phyloP scores from a whole-genome alignment of 2,888 invertebrate genomes.

The Steinernema hermaphroditum region DNA sequence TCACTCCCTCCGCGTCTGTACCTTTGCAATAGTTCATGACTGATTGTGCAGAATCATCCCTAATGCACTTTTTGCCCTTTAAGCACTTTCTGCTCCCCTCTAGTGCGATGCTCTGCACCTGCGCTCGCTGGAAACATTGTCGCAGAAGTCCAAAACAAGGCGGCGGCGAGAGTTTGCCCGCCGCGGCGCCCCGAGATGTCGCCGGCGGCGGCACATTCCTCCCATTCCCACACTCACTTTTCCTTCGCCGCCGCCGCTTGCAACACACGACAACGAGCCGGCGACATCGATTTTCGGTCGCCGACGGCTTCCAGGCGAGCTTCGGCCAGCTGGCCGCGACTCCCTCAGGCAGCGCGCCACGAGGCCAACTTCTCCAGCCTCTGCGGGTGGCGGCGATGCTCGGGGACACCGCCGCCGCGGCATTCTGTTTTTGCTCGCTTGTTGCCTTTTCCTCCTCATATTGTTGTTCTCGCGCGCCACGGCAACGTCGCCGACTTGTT shows the following conservation, averaged over 20 bases:
- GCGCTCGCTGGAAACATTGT: no score
- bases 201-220: neutral
- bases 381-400: neutral
- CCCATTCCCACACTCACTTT: neutral
- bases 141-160: no score
- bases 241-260: neutral
- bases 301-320: neutral
- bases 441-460: neutral
- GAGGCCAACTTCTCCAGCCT: neutral
- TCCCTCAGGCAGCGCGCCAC: neutral
- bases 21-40: no score
- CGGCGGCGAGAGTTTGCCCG: neutral
- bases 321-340: neutral
- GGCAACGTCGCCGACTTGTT: neutral
- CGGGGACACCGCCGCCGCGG: no score
- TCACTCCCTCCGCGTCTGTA: no score
- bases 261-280: neutral
- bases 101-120: no score
- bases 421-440: neutral
- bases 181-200: neutral
- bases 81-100: no score
- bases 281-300: constrained; percentile 25
- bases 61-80: no score
- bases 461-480: neutral
- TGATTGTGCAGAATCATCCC: no score